Base-by-base conservation (phyloP, 2,797 vertebrate genomes). In the Peromyscus attwateri region DNA sequence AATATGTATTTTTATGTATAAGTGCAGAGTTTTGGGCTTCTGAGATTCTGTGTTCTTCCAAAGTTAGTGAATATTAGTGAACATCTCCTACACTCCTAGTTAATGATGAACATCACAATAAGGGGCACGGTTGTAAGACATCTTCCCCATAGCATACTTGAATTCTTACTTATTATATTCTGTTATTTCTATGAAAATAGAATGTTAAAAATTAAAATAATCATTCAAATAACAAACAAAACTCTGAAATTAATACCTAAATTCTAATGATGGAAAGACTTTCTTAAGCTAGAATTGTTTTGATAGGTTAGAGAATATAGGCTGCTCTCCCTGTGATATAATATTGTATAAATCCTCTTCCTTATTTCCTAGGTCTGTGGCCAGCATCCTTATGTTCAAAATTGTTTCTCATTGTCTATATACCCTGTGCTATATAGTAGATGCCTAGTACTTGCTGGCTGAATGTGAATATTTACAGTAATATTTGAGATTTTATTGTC, bases 171-270 rank as follows among this genome's bases (percentile, higher is more conserved):
- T 46, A 94, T 77, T 95, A 25, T 49, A 9, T 31, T 71, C 21
- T 85, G 25, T 40, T 85, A n/a, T 77, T 85, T 68, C 55, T 40
- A 7, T 92, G 46, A 55, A 88, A 94, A 91, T 12, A 73, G 60
- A 87, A 46, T 46, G 46, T n/a, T 37, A 92, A 93, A 27, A 87
- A 95, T 94, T 91, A 85, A 93, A 89, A 90, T 87, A 91, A 70
- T 27, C 34, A 70, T 55, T 31, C 11, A 23, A 84, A 60, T 89
- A 87, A 46, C 83, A 81, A 90, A 34, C 3, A 92, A 88, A 89
- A 62, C 16, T 73, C 75, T 81, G 37, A 84, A 91, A 91, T 81
- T 43, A 82, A 90, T 55, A 27, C 23, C 27, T 46, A 57, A 85
- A 66, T 12, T 25, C 16, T 91, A 49, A 71, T 49, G 27, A 19